phyloP scores from a whole-genome alignment of 2,888 invertebrate species.

The Liopterus haemorrhoidalis region DNA sequence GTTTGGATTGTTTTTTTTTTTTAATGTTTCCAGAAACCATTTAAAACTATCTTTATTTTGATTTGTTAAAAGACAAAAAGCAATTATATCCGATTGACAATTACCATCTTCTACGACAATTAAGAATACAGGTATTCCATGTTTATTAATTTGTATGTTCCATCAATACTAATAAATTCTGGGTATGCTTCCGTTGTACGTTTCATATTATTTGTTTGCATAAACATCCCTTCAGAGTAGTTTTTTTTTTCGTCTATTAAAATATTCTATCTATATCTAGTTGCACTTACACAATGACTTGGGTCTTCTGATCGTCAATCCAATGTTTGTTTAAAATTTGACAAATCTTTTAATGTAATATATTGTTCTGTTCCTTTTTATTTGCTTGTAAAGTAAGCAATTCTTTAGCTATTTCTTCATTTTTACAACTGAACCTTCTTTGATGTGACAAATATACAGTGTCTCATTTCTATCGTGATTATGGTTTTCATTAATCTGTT shows the following conservation, averaged over 20 bases:
- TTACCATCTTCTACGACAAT: conserved; percentile 3
- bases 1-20: too few relatives aligned
- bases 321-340: neutral
- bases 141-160: conserved; percentile 9
- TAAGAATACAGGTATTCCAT: conserved; percentile 9
- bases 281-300: neutral
- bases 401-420: neutral
- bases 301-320: neutral
- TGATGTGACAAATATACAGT: neutral
- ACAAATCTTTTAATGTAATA: too few relatives aligned
- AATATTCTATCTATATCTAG: neutral
- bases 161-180: conserved; percentile 10
- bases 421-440: neutral
- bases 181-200: conserved; percentile 3
- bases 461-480: too few relatives aligned
- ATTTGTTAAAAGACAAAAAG: too few relatives aligned
- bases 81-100: conserved; percentile 8
- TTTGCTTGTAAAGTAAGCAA: neutral
- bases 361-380: neutral
- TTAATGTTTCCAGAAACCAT: too few relatives aligned
- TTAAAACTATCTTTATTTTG: too few relatives aligned
- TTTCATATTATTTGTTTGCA: conserved; percentile 12
- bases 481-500: too few relatives aligned
- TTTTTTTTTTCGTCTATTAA: neutral
- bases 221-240: conserved; percentile 7